These are phyloP conservation scores for Phrynosoma blainvillii DNA, from an alignment of 2,113 vertebrate genomes.

Conservation along the genomic window DNA sequence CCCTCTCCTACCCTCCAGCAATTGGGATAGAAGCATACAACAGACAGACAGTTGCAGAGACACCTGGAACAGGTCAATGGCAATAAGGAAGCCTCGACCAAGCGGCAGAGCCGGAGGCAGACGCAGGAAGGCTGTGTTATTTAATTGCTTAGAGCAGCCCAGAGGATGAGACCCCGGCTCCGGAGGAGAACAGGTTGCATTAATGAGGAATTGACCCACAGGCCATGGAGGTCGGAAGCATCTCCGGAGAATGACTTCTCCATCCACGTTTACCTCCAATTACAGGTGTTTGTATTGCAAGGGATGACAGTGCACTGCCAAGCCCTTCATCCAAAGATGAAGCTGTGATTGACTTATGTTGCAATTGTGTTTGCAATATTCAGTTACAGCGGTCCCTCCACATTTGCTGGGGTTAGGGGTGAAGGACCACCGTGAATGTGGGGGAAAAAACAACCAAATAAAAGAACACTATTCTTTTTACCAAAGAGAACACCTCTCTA, in stretches of 20 bases:
- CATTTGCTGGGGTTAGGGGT: no score
- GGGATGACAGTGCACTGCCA: background rate
- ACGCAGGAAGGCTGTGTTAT: background rate
- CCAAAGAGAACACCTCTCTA: no score
- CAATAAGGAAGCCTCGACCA: slow-evolving; percentile 29
- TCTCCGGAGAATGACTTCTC: background rate
- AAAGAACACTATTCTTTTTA: no score
- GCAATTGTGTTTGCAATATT: no score
- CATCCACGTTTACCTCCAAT: background rate
- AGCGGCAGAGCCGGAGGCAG: background rate
- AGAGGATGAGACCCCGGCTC: slow-evolving; percentile 1
- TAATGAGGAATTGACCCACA: background rate
- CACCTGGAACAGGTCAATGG: background rate
- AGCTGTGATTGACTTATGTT: no score
- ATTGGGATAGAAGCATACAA: background rate
- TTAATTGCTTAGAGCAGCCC: background rate
- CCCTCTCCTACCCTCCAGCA: fast-evolving
- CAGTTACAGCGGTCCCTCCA: no score
- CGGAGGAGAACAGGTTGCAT: slow-evolving; percentile 15
- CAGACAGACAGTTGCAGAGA: background rate
- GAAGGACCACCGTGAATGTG: no score
- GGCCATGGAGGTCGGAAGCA: background rate
- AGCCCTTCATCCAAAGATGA: background rate
- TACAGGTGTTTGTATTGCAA: background rate
- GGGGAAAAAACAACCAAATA: no score